Evolutionary conservation across 2,797 vertebrate species (phyloP).

Genomic region (Spatula versicolor): DNA sequence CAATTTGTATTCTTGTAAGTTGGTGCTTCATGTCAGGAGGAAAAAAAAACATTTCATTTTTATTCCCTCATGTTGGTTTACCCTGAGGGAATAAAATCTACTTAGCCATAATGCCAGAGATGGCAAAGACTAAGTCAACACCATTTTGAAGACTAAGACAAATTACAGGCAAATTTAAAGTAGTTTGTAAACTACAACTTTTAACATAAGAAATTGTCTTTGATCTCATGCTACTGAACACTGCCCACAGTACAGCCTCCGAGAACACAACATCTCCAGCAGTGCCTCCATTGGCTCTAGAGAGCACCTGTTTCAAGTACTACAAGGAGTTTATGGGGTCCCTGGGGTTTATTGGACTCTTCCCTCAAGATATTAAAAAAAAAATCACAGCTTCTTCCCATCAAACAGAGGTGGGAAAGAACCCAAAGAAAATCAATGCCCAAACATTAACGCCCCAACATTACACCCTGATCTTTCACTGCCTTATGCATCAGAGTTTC

Average conservation of each 20-base stretch:
- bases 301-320: not conserved
- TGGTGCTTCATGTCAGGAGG: conserved; percentile 23
- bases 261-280: not conserved
- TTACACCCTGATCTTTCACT: not conserved
- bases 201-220: not conserved
- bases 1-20: conserved; percentile 50
- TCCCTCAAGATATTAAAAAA: not conserved
- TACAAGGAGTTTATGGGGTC: not conserved
- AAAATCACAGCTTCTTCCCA: not conserved
- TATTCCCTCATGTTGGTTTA: not conserved
- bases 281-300: not conserved
- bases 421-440: not conserved
- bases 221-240: not conserved
- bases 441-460: not conserved
- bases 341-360: not conserved
- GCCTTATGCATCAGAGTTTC: not conserved
- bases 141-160: conserved; percentile 10
- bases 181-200: not conserved
- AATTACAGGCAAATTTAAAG: not conserved
- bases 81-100: conserved; percentile 1
- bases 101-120: not conserved
- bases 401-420: not conserved
- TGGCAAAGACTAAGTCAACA: not conserved
- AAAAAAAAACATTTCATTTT: conserved; percentile 12
- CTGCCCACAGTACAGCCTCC: not conserved